Percentiles rank a stretch among this genome's conserved stretches.
Conservation (phyloP, 2,888 invertebrate species). For the Calliphora vomitoria region DNA sequence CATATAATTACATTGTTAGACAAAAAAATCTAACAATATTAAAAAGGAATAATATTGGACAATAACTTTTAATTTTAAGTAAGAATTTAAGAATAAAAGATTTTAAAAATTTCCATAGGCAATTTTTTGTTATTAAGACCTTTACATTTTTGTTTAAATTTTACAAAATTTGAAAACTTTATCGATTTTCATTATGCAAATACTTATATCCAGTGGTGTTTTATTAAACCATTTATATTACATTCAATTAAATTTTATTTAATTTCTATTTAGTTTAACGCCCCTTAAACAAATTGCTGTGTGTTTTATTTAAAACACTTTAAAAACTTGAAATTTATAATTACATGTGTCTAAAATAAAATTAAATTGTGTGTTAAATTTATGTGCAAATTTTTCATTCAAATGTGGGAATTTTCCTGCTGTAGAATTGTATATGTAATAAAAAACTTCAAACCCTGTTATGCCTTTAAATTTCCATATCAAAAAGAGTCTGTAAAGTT, state of each 20-base stretch:
- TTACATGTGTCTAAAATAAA: constrained; percentile 29
- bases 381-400: constrained; percentile 10
- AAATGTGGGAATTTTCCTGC: too few relatives aligned
- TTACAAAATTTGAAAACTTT: too few relatives aligned
- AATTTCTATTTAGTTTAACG: background rate
- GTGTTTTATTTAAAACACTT: constrained; percentile 16
- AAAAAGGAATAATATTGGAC: too few relatives aligned
- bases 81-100: too few relatives aligned
- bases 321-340: constrained; percentile 19
- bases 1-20: background rate
- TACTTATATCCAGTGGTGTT: too few relatives aligned
- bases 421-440: too few relatives aligned
- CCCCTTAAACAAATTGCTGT: constrained; percentile 10
- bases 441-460: too few relatives aligned
- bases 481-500: background rate
- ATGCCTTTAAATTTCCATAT: too few relatives aligned
- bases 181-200: background rate
- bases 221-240: background rate
- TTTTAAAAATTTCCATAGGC: too few relatives aligned
- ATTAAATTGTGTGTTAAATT: constrained; percentile 44
- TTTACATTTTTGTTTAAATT: too few relatives aligned
- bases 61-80: too few relatives aligned
- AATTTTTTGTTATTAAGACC: too few relatives aligned
- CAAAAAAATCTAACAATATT: background rate
- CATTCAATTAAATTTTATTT: background rate